Percentiles rank a stretch among this genome's conserved stretches.
Conservation (phyloP, 2,888 invertebrate species). For the Mesorhabditis belari region DNA sequence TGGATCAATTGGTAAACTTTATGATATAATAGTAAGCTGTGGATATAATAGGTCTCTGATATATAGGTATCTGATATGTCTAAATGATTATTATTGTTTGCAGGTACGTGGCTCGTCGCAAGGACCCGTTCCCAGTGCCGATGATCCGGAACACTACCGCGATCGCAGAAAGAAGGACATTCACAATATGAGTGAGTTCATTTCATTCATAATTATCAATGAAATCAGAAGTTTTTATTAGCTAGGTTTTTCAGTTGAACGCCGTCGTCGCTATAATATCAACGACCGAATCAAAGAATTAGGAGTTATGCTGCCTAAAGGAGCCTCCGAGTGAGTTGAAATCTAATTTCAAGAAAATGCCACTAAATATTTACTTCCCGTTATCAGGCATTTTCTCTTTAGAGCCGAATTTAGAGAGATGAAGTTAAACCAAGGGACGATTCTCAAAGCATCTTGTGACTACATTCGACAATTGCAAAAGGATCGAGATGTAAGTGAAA, state of each 20-base stretch:
- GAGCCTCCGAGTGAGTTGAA: conserved; percentile 57
- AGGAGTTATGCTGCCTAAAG: conserved; percentile 83
- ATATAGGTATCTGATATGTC: not conserved
- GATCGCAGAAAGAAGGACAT: conserved; percentile 53
- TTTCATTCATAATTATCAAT: conserved; percentile 1
- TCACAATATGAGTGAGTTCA: conserved; percentile 52
- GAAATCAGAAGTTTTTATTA: not conserved
- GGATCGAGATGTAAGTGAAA: conserved; percentile 63
- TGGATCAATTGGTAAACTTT: conserved; percentile 38
- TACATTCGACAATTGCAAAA: conserved; percentile 78
- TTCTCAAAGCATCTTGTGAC: conserved; percentile 93
- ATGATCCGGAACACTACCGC: conserved; percentile 41
- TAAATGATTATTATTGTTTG: not conserved
- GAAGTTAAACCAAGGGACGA: conserved; percentile 70
- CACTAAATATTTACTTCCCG: not conserved
- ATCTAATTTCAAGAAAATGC: not conserved
- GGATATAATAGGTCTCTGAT: no score
- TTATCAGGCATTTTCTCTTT: not conserved
- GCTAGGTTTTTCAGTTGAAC: conserved; percentile 51
- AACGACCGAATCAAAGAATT: conserved; percentile 96
- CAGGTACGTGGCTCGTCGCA: conserved; percentile 3
- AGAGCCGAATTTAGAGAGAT: conserved; percentile 56
- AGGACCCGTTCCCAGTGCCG: conserved; percentile 12
- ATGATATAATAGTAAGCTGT: no score
- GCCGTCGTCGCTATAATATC: conserved; percentile 80